Evolutionary conservation across 2,797 vertebrate genomes (phyloP).

Genomic region (Cryptoblepharus egeriae): DNA sequence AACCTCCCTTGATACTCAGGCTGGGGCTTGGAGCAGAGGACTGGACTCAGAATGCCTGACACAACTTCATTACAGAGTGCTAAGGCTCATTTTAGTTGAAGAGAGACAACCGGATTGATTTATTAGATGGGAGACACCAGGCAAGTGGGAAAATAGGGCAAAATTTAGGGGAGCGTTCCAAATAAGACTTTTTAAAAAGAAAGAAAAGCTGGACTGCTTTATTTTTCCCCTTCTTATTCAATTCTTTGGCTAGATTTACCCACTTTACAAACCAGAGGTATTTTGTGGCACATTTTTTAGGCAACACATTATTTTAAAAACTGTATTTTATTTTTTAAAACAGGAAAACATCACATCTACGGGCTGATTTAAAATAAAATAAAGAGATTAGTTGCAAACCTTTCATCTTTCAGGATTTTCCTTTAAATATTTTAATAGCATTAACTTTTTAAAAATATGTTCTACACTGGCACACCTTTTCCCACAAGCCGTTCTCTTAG

Average conservation of each 20-base stretch:
- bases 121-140: slow-evolving; percentile 1
- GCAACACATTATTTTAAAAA: background rate
- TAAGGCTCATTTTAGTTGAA: slow-evolving; percentile 5
- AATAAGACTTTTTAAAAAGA: background rate
- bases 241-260: background rate
- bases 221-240: too few relatives aligned
- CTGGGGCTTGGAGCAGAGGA: slow-evolving; percentile 40
- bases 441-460: background rate
- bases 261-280: too few relatives aligned
- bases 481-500: too few relatives aligned
- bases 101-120: slow-evolving; percentile 26
- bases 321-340: too few relatives aligned
- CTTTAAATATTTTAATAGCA: background rate
- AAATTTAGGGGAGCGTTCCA: fast-evolving
- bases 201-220: background rate
- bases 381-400: background rate
- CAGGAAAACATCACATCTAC: background rate
- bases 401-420: background rate
- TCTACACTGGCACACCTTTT: background rate
- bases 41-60: slow-evolving; percentile 50
- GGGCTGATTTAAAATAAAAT: background rate
- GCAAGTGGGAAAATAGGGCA: background rate
- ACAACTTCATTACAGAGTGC: slow-evolving; percentile 48
- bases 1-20: background rate
- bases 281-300: background rate